Percentiles rank a stretch among this genome's conserved stretches.
These are phyloP conservation scores for Trimorus sp. DNA, from an alignment of 2,888 invertebrate species.

Conservation along the genomic window DNA sequence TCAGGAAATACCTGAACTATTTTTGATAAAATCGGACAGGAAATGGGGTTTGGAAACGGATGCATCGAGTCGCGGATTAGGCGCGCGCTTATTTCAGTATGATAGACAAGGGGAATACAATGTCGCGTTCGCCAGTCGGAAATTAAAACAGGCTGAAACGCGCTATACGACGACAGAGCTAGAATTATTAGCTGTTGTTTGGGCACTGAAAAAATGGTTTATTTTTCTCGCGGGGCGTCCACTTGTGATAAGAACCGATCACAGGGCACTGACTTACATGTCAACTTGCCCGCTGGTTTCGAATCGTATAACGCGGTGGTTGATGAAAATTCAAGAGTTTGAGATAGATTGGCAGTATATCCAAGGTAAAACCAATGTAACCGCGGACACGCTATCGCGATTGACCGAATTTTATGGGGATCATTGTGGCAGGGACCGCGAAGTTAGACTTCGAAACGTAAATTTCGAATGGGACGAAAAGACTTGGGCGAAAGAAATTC, in stretches of 20 bases:
- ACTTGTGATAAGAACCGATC: slow-evolving; percentile 16
- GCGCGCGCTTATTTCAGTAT: slow-evolving; percentile 23
- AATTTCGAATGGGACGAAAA: not conserved
- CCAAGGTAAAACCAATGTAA: not conserved
- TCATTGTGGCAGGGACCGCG: too few relatives aligned
- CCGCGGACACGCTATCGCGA: slow-evolving; percentile 19
- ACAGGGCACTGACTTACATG: slow-evolving; percentile 27
- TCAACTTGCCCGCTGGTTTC: slow-evolving; percentile 25
- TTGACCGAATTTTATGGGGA: too few relatives aligned
- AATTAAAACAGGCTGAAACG: slow-evolving; percentile 12
- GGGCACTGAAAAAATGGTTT: too few relatives aligned
- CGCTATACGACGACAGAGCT: slow-evolving; percentile 26
- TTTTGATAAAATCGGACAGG: not conserved
- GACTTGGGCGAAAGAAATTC: too few relatives aligned
- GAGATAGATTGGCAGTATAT: slow-evolving; percentile 22
- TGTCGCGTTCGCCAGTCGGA: slow-evolving; percentile 23
- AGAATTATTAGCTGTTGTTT: slow-evolving; percentile 29
- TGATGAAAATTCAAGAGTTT: slow-evolving; percentile 16
- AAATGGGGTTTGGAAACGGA: slow-evolving; percentile 16
- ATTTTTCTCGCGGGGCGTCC: slow-evolving; percentile 19
- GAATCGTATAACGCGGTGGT: slow-evolving; percentile 14
- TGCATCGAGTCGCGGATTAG: slow-evolving; percentile 6
- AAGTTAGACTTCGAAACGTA: not conserved
- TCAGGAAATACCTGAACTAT: too few relatives aligned
- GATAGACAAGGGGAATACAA: slow-evolving; percentile 22